A percentile compares a stretch with the other conserved stretches of the same genome.
Evolutionary conservation across 2,797 vertebrate species (phyloP).

Genomic region (Pantherophis vulpinus): DNA sequence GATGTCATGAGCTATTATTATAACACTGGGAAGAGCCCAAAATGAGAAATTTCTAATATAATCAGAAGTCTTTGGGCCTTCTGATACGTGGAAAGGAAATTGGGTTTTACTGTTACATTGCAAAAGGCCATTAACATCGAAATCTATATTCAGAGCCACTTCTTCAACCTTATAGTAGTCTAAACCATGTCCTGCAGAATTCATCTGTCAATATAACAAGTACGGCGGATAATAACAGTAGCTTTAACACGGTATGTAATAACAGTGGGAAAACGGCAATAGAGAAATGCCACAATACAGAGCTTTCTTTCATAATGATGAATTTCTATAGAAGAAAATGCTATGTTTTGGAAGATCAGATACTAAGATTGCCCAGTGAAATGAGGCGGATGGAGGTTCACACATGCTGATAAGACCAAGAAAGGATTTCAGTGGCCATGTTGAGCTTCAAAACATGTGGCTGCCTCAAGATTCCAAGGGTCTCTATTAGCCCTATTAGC

Average conservation of each 20-base stretch:
- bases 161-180: not conserved
- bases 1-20: not conserved
- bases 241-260: conserved; percentile 18
- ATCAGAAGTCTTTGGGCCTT: conserved; percentile 38
- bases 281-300: conserved; percentile 32
- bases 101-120: conserved; percentile 21
- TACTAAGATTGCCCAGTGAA: not conserved
- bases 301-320: conserved; percentile 18
- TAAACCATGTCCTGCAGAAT: conserved; percentile 24
- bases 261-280: conserved; percentile 31
- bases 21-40: conserved; percentile 21
- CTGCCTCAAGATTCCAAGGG: not conserved
- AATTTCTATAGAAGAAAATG: conserved; percentile 17
- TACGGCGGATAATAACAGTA: conserved; percentile 43
- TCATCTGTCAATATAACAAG: conserved; percentile 42
- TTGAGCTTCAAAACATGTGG: not conserved
- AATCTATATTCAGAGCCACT: conserved; percentile 23
- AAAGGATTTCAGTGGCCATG: not conserved
- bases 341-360: not conserved
- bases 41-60: conserved; percentile 44
- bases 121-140: not conserved
- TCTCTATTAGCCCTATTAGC: not conserved
- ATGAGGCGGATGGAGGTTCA: not conserved
- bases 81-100: conserved; percentile 37
- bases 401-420: not conserved